Evolutionary conservation across 2,888 invertebrate genomes (phyloP).

Genomic region (Teleogryllus oceanicus): DNA sequence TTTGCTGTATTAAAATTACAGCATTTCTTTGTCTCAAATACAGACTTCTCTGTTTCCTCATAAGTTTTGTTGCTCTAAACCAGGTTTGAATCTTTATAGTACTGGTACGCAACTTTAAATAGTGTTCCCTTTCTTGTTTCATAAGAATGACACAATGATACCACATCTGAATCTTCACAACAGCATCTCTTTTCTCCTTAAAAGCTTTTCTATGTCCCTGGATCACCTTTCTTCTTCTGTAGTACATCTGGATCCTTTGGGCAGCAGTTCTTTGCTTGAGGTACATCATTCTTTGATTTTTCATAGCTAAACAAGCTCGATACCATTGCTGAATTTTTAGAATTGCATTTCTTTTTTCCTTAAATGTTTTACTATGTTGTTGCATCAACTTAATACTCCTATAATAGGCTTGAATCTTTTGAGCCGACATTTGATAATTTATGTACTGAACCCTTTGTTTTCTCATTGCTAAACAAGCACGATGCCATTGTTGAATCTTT

Average conservation of each 20-base stretch:
- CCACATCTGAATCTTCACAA: not conserved
- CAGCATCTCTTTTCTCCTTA: slow-evolving; percentile 40
- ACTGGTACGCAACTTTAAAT: slow-evolving; percentile 40
- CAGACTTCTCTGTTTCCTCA: slow-evolving; percentile 28
- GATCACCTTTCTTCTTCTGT: slow-evolving; percentile 20
- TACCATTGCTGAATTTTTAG: slow-evolving; percentile 34
- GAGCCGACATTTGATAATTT: not conserved
- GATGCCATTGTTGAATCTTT: slow-evolving; percentile 33
- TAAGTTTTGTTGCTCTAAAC: slow-evolving; percentile 4
- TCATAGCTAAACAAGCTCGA: slow-evolving; percentile 30
- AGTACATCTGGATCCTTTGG: slow-evolving; percentile 25
- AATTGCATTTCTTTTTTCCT: slow-evolving; percentile 43
- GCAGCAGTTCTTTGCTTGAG: slow-evolving; percentile 18
- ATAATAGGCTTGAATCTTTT: not conserved
- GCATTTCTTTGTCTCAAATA: slow-evolving; percentile 36
- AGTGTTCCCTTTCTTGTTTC: slow-evolving; percentile 18
- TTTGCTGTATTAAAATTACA: not conserved
- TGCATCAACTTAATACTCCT: slow-evolving; percentile 42
- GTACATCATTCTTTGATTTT: slow-evolving; percentile 30
- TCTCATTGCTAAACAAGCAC: not conserved
- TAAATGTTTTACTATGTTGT: slow-evolving; percentile 33
- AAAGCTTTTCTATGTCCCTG: not conserved
- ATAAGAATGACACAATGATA: slow-evolving; percentile 39
- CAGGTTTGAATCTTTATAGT: slow-evolving; percentile 18
- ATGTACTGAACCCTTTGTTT: not conserved